phyloP scores from a whole-genome alignment of 2,888 invertebrate genomes.

The Tetheella fluctuosa region DNA sequence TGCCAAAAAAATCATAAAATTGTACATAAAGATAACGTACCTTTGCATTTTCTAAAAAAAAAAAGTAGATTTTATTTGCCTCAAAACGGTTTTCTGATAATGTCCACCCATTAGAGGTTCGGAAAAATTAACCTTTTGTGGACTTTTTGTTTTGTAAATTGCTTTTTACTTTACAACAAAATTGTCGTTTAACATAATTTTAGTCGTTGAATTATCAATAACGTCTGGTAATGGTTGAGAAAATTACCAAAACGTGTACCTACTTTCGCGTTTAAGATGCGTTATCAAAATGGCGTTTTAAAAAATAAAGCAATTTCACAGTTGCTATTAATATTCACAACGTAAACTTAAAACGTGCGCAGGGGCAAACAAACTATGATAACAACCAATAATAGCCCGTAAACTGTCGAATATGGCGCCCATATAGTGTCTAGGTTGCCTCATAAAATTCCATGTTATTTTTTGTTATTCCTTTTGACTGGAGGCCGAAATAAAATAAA shows the following conservation, averaged over 20 bases:
- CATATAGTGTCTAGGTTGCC: slow-evolving; percentile 42
- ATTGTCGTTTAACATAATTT: slow-evolving; percentile 47
- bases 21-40: slow-evolving; percentile 74
- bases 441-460: slow-evolving; percentile 60
- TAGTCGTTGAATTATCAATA: slow-evolving; percentile 31
- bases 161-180: slow-evolving; percentile 42
- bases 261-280: slow-evolving; percentile 8
- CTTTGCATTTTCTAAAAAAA: slow-evolving; percentile 61
- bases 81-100: slow-evolving; percentile 75
- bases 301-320: slow-evolving; percentile 34
- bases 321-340: slow-evolving; percentile 41
- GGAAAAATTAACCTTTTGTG: slow-evolving; percentile 62
- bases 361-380: slow-evolving; percentile 44
- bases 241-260: slow-evolving; percentile 41
- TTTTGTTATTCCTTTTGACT: slow-evolving; percentile 73
- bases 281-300: slow-evolving; percentile 22
- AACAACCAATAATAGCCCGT: slow-evolving; percentile 50
- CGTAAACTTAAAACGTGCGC: slow-evolving; percentile 38
- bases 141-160: slow-evolving; percentile 53
- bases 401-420: slow-evolving; percentile 52
- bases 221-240: slow-evolving; percentile 32
- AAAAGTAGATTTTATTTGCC: slow-evolving; percentile 69
- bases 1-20: slow-evolving; percentile 71
- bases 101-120: slow-evolving; percentile 70
- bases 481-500: slow-evolving; percentile 72